Conservation (phyloP, 1,140 invertebrate genomes). For the Listronotus bonariensis region DNA sequence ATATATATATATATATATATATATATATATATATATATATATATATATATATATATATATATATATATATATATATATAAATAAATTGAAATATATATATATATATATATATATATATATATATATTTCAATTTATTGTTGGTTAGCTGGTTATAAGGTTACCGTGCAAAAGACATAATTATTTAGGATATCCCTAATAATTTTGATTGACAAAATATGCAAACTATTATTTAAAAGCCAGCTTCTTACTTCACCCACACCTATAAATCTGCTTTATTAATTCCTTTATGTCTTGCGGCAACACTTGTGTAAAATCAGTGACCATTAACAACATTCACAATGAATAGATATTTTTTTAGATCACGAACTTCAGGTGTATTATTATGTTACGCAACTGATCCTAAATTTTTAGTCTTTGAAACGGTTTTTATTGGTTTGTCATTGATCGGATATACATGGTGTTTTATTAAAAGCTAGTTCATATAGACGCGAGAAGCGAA, state of each 20-base stretch:
- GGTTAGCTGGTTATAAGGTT: too few relatives aligned
- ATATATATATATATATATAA: too few relatives aligned
- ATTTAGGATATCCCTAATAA: too few relatives aligned
- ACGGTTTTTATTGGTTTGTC: conserved; percentile 20
- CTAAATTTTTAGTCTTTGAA: conserved; percentile 5
- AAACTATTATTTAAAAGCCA: conserved; percentile 12
- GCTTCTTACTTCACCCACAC: conserved; percentile 22
- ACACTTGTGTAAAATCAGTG: conserved; percentile 21
- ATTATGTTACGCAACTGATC: conserved; percentile 22
- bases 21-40: too few relatives aligned
- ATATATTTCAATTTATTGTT: too few relatives aligned
- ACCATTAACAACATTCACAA: conserved; percentile 27
- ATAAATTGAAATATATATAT: too few relatives aligned
- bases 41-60: too few relatives aligned
- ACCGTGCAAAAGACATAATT: too few relatives aligned
- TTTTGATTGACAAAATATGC: conserved; percentile 24
- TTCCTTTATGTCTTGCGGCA: conserved; percentile 17
- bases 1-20: too few relatives aligned
- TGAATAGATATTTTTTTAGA: conserved; percentile 23
- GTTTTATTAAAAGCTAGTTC: too few relatives aligned
- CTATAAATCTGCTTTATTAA: conserved; percentile 24
- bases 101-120: too few relatives aligned
- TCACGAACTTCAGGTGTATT: conserved; percentile 29
- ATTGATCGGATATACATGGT: conserved; percentile 4
- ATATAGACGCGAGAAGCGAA: too few relatives aligned